phyloP scores from a whole-genome alignment of 1,140 invertebrate species.

The Spodoptera litura region DNA sequence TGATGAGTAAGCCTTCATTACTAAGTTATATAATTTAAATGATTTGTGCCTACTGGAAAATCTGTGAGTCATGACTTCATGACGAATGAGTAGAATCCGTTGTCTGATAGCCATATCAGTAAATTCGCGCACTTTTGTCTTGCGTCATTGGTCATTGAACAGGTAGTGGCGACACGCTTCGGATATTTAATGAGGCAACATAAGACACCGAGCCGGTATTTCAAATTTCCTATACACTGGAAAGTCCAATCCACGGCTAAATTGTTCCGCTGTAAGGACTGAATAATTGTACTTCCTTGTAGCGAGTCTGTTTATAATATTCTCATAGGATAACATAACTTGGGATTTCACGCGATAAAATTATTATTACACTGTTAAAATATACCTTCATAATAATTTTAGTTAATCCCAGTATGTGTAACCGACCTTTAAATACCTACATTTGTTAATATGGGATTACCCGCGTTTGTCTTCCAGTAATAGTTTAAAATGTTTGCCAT shows the following conservation, averaged over 20 bases:
- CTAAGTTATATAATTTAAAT: slow-evolving; percentile 27
- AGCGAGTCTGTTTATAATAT: background rate
- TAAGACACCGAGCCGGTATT: background rate
- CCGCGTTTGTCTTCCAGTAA: background rate
- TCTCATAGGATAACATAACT: too few species aligned
- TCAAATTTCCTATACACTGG: slow-evolving; percentile 7
- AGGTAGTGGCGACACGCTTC: slow-evolving; percentile 63
- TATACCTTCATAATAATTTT: too few species aligned
- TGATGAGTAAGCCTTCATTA: slow-evolving; percentile 35
- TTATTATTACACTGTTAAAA: too few species aligned
- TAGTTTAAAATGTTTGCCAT: too few species aligned
- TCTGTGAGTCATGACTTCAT: slow-evolving; percentile 70
- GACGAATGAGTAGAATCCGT: slow-evolving; percentile 29
- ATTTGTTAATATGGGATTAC: too few species aligned
- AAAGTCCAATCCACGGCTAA: slow-evolving; percentile 7
- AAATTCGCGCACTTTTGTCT: slow-evolving; percentile 82
- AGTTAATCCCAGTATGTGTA: too few species aligned
- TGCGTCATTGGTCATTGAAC: slow-evolving; percentile 71
- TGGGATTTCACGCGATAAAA: too few species aligned
- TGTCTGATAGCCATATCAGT: slow-evolving; percentile 47
- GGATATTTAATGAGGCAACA: slow-evolving; percentile 68
- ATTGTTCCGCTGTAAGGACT: background rate
- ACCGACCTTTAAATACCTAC: too few species aligned
- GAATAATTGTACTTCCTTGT: slow-evolving; percentile 10
- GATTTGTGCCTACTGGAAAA: slow-evolving; percentile 60